Conservation (phyloP, 2,113 vertebrate genomes). For the Pampusana beccarii region DNA sequence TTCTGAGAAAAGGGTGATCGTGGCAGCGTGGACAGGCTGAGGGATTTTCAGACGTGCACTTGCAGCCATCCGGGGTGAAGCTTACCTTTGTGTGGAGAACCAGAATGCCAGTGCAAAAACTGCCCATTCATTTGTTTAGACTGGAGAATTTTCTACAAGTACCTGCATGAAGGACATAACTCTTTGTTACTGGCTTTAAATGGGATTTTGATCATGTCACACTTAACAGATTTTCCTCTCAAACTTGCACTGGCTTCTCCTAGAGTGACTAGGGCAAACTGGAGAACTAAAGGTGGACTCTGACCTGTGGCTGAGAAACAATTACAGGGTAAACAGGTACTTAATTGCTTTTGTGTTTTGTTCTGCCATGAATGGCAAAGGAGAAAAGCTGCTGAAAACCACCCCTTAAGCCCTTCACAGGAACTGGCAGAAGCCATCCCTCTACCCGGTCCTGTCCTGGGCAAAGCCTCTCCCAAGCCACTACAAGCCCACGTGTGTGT, state of each 20-base stretch:
- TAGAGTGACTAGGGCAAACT: background rate
- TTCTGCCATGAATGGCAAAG: background rate
- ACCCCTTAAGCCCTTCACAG: background rate
- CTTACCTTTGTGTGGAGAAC: background rate
- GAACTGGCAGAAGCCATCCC: background rate
- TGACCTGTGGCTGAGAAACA: background rate
- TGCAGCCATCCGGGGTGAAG: background rate
- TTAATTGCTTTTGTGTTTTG: background rate
- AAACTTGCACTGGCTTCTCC: background rate
- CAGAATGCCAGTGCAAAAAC: accelerated
- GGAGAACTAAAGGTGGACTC: background rate
- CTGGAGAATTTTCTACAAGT: background rate
- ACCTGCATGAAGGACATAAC: background rate
- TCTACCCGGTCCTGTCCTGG: background rate
- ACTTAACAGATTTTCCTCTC: background rate
- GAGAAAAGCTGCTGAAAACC: background rate
- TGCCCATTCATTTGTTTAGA: background rate
- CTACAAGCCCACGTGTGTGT: accelerated
- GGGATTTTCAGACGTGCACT: accelerated
- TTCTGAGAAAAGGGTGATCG: background rate
- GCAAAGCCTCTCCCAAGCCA: background rate
- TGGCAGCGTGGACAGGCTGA: background rate
- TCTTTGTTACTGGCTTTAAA: background rate
- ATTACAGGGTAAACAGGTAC: background rate
- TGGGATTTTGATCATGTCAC: background rate